Evolutionary conservation across 2,113 vertebrate genomes (phyloP).

Genomic region (Grammomys dolichurus): DNA sequence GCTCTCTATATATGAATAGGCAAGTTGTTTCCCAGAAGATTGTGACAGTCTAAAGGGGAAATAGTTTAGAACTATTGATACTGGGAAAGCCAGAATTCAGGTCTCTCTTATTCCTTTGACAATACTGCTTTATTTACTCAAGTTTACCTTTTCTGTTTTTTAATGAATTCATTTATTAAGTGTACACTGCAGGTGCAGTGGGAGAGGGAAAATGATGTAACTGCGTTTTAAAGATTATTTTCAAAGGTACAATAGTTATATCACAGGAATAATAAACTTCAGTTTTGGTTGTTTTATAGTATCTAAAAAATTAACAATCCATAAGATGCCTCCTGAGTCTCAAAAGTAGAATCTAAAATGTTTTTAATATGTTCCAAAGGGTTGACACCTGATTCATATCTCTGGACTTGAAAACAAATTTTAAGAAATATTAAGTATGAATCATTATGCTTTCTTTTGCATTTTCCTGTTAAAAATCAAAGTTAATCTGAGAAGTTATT

Average conservation of each 20-base stretch:
- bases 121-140: neutral
- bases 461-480: conserved; percentile 25
- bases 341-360: neutral
- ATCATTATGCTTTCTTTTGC: neutral
- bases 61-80: neutral
- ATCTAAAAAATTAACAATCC: neutral
- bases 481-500: neutral
- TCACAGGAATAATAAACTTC: neutral
- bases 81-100: neutral
- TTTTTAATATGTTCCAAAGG: neutral
- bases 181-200: neutral
- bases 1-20: neutral
- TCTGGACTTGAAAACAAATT: neutral
- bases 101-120: neutral
- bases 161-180: neutral
- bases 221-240: neutral
- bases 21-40: neutral
- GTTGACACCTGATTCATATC: neutral
- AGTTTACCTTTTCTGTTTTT: neutral
- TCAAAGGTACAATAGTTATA: neutral
- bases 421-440: neutral
- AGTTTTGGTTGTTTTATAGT: neutral
- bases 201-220: neutral
- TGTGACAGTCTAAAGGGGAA: neutral
- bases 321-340: neutral